Percentiles rank a stretch among this genome's conserved stretches.
Evolutionary conservation across 2,888 invertebrate genomes (phyloP).

Genomic region (Lasioglossum lativentre): DNA sequence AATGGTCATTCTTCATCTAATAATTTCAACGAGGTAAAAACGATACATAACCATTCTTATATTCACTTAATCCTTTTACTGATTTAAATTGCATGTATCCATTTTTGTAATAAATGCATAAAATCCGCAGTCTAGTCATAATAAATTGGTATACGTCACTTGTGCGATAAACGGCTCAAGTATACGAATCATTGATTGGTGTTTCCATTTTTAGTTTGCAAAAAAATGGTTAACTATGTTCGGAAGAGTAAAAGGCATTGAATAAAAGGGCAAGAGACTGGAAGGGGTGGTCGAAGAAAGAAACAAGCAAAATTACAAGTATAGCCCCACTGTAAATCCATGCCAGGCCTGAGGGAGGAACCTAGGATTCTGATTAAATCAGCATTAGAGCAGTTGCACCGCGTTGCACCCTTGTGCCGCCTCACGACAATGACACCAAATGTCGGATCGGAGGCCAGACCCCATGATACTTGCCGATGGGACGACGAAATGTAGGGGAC

Average conservation of each 20-base stretch:
- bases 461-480: conserved; percentile 52
- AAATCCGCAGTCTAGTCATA: too few relatives aligned
- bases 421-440: conserved; percentile 82
- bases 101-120: too few relatives aligned
- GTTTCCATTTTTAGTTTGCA: not conserved
- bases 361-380: conserved; percentile 82
- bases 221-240: not conserved
- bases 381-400: conserved; percentile 79
- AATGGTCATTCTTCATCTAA: too few relatives aligned
- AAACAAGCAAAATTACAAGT: conserved; percentile 42
- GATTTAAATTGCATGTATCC: too few relatives aligned
- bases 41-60: too few relatives aligned
- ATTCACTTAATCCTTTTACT: too few relatives aligned
- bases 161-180: not conserved
- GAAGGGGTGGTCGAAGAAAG: not conserved
- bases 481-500: conserved; percentile 38
- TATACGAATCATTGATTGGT: not conserved
- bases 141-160: too few relatives aligned
- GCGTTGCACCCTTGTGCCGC: conserved; percentile 65
- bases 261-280: not conserved
- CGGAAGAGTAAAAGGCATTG: not conserved
- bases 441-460: conserved; percentile 75
- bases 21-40: too few relatives aligned
- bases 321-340: conserved; percentile 27
- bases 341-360: conserved; percentile 24